A percentile compares a stretch with the other conserved stretches of the same genome.
phyloP scores from a whole-genome alignment of 2,797 vertebrate genomes.

The Acropternis orthonyx region DNA sequence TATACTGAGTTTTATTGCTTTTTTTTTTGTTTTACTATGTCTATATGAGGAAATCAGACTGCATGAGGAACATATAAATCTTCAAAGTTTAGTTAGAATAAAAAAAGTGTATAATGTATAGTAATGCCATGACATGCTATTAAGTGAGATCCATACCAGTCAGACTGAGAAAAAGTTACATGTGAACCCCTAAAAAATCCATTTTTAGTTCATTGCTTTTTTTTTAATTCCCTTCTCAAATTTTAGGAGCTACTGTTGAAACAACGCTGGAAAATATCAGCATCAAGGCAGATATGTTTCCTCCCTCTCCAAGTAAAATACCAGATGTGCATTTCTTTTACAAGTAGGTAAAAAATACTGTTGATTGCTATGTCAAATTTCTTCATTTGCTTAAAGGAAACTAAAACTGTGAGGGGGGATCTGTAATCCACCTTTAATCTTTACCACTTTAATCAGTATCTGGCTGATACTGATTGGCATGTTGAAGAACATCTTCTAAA shows the following conservation, averaged over 20 bases:
- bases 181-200: not conserved
- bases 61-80: not conserved
- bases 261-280: slow-evolving; percentile 80
- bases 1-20: not conserved
- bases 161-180: not conserved
- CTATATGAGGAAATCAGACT: not conserved
- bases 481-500: not conserved
- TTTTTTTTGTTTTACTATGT: not conserved
- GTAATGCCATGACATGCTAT: not conserved
- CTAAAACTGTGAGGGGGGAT: not conserved
- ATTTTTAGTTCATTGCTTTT: not conserved
- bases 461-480: not conserved
- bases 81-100: not conserved
- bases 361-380: not conserved
- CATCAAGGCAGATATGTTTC: slow-evolving; percentile 81
- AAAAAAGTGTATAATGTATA: not conserved
- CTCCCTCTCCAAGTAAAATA: slow-evolving; percentile 78
- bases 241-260: slow-evolving; percentile 86
- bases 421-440: not conserved
- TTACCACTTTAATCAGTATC: not conserved
- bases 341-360: slow-evolving; percentile 79
- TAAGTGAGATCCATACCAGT: not conserved
- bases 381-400: not conserved
- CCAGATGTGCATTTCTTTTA: slow-evolving; percentile 94
- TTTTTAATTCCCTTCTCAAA: not conserved